Conservation (phyloP, 2,113 vertebrate genomes). For the Marcusenius ussheri region DNA sequence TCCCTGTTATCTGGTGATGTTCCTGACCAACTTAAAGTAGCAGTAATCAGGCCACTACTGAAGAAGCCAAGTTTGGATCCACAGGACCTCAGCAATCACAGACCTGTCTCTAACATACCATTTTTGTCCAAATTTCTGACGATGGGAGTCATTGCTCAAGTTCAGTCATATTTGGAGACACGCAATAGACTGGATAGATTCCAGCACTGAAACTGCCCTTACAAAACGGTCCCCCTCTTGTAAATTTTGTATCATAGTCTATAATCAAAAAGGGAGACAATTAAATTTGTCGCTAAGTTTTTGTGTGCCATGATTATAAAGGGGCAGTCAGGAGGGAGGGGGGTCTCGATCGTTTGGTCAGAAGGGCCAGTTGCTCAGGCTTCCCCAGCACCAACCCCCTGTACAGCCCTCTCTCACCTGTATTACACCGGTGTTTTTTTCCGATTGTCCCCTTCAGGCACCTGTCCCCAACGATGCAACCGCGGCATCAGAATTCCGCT, state of each 20-base stretch:
- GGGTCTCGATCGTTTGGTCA: not conserved
- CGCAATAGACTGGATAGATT: no score
- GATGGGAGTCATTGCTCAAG: no score
- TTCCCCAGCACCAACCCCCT: not conserved
- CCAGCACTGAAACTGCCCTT: no score
- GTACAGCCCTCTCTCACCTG: not conserved
- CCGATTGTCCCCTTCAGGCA: not conserved
- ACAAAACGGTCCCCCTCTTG: not conserved
- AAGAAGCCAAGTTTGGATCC: not conserved
- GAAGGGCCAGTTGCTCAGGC: not conserved
- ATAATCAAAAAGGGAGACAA: not conserved
- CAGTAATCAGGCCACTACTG: not conserved
- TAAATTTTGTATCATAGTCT: not conserved
- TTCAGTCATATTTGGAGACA: no score
- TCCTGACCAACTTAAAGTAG: not conserved
- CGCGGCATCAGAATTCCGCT: not conserved
- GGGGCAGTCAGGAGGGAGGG: not conserved
- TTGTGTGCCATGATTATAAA: not conserved
- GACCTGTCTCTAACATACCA: no score
- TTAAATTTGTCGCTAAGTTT: not conserved
- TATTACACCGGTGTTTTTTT: not conserved
- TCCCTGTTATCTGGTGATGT: not conserved
- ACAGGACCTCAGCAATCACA: not conserved
- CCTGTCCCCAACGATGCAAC: not conserved
- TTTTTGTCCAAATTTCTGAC: no score